These are phyloP conservation scores for Eidolon helvum DNA, from an alignment of 2,113 vertebrate genomes.

Conservation along the genomic window DNA sequence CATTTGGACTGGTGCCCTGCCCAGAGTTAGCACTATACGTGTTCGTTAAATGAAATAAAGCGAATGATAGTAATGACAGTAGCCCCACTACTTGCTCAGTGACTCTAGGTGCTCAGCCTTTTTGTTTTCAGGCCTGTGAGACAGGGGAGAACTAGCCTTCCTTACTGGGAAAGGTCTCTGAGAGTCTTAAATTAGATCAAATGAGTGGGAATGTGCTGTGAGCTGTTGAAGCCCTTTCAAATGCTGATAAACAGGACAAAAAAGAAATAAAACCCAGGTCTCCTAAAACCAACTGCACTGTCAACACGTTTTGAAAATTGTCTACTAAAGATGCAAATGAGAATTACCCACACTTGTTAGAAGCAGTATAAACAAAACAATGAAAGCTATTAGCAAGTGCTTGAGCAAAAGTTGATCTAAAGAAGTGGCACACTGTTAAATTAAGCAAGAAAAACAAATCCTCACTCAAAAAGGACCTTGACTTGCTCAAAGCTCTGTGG, in stretches of 20 bases:
- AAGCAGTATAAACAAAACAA: slow-evolving; percentile 54
- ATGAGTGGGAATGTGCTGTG: not conserved
- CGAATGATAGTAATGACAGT: not conserved
- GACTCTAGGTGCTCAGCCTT: not conserved
- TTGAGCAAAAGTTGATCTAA: not conserved
- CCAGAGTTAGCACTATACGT: fast-evolving
- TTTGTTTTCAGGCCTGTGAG: not conserved
- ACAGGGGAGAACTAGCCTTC: not conserved
- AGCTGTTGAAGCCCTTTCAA: not conserved
- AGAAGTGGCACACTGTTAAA: slow-evolving; percentile 15
- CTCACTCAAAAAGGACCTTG: not conserved
- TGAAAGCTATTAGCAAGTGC: slow-evolving; percentile 55
- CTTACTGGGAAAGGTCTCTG: not conserved
- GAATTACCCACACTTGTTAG: slow-evolving; percentile 33
- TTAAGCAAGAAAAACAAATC: slow-evolving; percentile 41
- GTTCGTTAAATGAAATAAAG: not conserved
- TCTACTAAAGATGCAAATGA: slow-evolving; percentile 57
- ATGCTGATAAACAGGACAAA: not conserved
- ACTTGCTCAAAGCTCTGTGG: not conserved
- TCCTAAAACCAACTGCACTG: slow-evolving; percentile 19
- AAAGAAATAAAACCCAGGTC: not conserved
- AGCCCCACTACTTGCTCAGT: not conserved
- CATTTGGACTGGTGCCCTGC: not conserved
- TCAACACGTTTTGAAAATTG: slow-evolving; percentile 22
- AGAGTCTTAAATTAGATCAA: not conserved